Evolutionary conservation across 2,113 vertebrate species (phyloP).

Genomic region (Anoplopoma fimbria): DNA sequence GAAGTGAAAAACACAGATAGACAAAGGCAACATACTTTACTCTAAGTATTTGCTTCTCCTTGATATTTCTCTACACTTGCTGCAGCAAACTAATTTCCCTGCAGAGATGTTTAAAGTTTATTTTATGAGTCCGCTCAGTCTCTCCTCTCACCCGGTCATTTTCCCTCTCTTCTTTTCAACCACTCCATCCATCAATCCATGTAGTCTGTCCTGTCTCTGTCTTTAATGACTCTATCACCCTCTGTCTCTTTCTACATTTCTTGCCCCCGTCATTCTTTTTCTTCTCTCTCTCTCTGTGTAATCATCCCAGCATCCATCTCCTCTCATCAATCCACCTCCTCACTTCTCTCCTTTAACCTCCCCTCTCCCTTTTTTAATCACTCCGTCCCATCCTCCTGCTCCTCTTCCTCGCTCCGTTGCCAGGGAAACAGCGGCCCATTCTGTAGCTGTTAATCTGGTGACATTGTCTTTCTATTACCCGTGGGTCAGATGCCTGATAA

Average conservation of each 20-base stretch:
- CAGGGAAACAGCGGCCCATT: constrained; percentile 66
- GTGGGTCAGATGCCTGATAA: constrained; percentile 73
- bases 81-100: background rate
- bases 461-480: constrained; percentile 75
- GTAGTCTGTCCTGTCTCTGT: constrained; percentile 14
- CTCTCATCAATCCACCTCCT: constrained; percentile 67
- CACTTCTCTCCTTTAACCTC: constrained; percentile 62
- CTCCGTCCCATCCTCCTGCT: constrained; percentile 57
- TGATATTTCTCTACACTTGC: background rate
- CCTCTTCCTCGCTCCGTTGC: constrained; percentile 56
- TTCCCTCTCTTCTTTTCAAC: constrained; percentile 2
- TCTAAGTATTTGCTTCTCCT: background rate
- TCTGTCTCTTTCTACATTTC: constrained; percentile 27
- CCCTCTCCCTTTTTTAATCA: constrained; percentile 60
- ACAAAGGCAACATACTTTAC: background rate
- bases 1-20: background rate
- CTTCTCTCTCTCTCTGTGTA: constrained; percentile 21
- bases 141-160: background rate
- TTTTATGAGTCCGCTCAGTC: background rate
- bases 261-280: constrained; percentile 20
- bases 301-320: constrained; percentile 66
- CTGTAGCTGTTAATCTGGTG: constrained; percentile 65
- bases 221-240: constrained; percentile 44
- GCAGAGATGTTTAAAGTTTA: background rate
- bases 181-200: constrained; percentile 23